A percentile compares a stretch with the other conserved stretches of the same genome.
Conservation (phyloP, 2,888 invertebrate species). For the Timandra comae region DNA sequence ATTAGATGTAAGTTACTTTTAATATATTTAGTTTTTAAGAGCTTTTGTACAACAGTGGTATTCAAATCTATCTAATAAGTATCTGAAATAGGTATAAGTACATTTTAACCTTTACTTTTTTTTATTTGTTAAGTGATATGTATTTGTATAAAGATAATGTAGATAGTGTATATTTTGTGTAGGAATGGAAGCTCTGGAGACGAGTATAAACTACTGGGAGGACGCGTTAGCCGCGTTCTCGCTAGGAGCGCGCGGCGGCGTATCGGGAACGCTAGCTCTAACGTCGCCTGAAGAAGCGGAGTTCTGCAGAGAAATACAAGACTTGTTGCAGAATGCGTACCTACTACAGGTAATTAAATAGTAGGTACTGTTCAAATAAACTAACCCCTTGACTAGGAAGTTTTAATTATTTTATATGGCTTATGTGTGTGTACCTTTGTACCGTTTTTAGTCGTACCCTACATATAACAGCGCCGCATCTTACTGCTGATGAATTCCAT, state of each 20-base stretch:
- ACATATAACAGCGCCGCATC: no score
- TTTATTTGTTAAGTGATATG: slow-evolving; percentile 3
- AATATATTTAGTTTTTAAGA: background rate
- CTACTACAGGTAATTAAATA: slow-evolving; percentile 82
- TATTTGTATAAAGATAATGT: slow-evolving; percentile 1
- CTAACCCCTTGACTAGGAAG: no score
- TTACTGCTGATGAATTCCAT: no score
- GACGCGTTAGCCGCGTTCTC: slow-evolving; percentile 91
- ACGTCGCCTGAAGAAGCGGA: slow-evolving; percentile 90
- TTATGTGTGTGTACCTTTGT: no score
- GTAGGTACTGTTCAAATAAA: no score
- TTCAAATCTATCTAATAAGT: slow-evolving; percentile 17
- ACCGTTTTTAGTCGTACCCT: no score
- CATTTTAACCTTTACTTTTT: no score
- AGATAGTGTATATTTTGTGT: slow-evolving; percentile 14
- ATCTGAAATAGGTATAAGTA: no score
- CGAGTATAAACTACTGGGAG: slow-evolving; percentile 96
- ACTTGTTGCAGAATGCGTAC: slow-evolving; percentile 88
- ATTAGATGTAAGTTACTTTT: slow-evolving; percentile 1
- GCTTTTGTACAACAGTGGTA: slow-evolving; percentile 14
- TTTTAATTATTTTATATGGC: no score
- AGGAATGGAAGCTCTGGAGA: slow-evolving; percentile 96
- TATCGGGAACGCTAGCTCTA: slow-evolving; percentile 78
- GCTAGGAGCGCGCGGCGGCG: slow-evolving; percentile 75
- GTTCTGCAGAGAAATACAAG: slow-evolving; percentile 88